phyloP scores from a whole-genome alignment of 2,888 invertebrate genomes.

The Ceramica pisi region DNA sequence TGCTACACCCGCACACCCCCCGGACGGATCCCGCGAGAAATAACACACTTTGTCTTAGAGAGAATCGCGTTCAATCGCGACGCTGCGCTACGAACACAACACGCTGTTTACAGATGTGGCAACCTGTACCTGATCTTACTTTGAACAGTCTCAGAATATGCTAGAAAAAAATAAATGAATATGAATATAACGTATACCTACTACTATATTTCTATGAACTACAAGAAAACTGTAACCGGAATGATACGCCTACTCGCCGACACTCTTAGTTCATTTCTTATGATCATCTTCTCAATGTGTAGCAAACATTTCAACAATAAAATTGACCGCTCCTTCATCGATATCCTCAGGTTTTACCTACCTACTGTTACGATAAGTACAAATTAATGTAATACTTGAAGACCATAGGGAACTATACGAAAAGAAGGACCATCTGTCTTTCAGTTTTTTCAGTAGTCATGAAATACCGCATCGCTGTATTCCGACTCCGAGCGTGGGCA shows the following conservation, averaged over 20 bases:
- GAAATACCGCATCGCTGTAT: slow-evolving; percentile 44
- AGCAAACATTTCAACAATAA: too few species aligned
- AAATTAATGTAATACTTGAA: background rate
- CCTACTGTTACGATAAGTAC: too few species aligned
- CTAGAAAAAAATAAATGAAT: too few species aligned
- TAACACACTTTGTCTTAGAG: slow-evolving; percentile 89
- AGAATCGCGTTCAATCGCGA: slow-evolving; percentile 84
- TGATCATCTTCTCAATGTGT: too few species aligned
- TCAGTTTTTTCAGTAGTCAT: background rate
- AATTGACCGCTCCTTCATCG: too few species aligned
- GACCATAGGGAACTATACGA: too few species aligned
- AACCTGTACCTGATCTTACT: background rate
- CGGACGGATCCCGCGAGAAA: slow-evolving; percentile 84
- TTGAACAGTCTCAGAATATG: background rate
- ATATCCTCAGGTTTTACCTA: too few species aligned
- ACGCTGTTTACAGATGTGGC: slow-evolving; percentile 65
- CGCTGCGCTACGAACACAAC: slow-evolving; percentile 54
- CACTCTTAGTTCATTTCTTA: background rate
- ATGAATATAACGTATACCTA: too few species aligned
- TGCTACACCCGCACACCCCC: slow-evolving; percentile 46
- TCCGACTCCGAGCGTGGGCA: slow-evolving; percentile 6
- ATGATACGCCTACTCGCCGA: background rate
- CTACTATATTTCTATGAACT: background rate
- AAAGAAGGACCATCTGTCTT: background rate
- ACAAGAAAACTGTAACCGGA: background rate